phyloP scores from a whole-genome alignment of 2,113 vertebrate species.

The Chamaea fasciata region DNA sequence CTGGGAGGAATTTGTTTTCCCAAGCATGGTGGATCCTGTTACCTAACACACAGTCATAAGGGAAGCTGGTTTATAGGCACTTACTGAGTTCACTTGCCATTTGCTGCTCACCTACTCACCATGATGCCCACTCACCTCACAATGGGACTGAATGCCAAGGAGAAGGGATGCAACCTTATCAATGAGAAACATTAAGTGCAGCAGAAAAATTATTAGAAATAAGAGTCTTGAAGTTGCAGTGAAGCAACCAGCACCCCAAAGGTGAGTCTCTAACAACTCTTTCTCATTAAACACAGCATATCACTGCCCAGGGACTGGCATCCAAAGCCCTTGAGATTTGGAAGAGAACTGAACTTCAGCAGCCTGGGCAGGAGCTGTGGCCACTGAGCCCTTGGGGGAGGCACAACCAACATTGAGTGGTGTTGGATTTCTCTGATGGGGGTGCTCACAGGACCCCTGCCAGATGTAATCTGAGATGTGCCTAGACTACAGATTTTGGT shows the following conservation, averaged over 20 bases:
- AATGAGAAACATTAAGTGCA: neutral
- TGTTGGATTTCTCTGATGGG: neutral
- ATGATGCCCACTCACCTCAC: neutral
- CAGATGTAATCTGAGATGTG: neutral
- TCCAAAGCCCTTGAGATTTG: neutral
- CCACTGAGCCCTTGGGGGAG: neutral
- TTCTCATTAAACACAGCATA: neutral
- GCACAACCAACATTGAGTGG: rapidly evolving
- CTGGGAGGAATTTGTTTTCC: neutral
- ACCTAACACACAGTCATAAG: neutral
- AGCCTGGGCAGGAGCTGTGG: neutral
- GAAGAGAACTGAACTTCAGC: neutral
- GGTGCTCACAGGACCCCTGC: rapidly evolving
- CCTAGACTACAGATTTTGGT: neutral
- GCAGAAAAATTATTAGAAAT: neutral
- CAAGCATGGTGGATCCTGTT: neutral
- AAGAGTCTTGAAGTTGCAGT: neutral
- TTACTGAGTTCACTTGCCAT: neutral
- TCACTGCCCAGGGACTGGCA: neutral
- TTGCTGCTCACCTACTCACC: neutral
- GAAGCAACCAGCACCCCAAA: neutral
- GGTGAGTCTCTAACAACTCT: neutral
- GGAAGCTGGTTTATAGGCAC: neutral
- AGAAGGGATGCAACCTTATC: neutral
- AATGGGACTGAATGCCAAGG: neutral